Percentiles rank a stretch among this genome's conserved stretches.
phyloP scores from a whole-genome alignment of 2,888 invertebrate species.

The Cotesia congregata region DNA sequence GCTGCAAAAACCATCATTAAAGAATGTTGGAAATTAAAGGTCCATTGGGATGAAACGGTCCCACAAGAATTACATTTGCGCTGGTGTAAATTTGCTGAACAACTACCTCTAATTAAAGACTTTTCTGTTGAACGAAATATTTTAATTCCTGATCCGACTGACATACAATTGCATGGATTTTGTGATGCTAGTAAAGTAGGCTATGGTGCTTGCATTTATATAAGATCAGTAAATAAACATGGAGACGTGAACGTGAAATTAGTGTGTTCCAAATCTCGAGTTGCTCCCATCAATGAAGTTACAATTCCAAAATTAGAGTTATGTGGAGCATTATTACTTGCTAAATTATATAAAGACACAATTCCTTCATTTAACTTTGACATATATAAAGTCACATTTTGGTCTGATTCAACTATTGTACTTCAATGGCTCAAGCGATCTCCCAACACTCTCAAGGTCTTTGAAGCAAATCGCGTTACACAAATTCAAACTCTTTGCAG shows the following conservation, averaged over 20 bases:
- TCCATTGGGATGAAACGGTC: conserved; percentile 40
- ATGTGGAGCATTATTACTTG: conserved; percentile 28
- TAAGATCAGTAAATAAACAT: conserved; percentile 32
- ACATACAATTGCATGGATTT: conserved; percentile 48
- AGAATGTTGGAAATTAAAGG: conserved; percentile 40
- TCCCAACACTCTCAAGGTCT: conserved; percentile 30
- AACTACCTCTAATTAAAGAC: neutral
- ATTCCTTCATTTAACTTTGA: conserved; percentile 17
- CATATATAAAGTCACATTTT: conserved; percentile 25
- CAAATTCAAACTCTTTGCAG: conserved; percentile 44
- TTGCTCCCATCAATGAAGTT: conserved; percentile 53
- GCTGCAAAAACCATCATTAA: conserved; percentile 42
- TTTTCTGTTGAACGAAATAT: neutral
- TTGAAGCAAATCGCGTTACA: conserved; percentile 39
- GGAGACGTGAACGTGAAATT: conserved; percentile 38
- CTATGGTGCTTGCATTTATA: conserved; percentile 49
- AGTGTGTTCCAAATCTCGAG: conserved; percentile 54
- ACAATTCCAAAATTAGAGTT: conserved; percentile 54
- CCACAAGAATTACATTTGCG: conserved; percentile 32
- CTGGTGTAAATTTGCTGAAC: conserved; percentile 33
- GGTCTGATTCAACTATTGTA: conserved; percentile 44
- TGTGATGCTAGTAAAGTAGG: conserved; percentile 46
- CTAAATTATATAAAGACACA: too few species aligned
- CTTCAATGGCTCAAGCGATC: conserved; percentile 38
- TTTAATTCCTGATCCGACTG: neutral